A percentile compares a stretch with the other conserved stretches of the same genome.
Conservation (phyloP, 1,140 invertebrate species). For the Mya arenaria region DNA sequence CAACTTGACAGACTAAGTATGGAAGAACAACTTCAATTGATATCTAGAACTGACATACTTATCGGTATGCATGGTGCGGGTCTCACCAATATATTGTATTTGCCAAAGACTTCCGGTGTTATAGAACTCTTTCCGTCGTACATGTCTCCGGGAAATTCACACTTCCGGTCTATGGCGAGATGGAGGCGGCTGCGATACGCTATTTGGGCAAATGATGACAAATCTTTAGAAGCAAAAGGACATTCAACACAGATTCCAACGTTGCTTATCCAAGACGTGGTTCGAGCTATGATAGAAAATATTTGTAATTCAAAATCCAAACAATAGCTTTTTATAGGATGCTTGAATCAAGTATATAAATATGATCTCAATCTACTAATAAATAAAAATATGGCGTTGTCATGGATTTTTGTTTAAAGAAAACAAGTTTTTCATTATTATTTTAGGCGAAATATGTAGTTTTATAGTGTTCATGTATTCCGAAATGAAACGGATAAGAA, state of each 20-base stretch:
- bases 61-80: slow-evolving; percentile 98
- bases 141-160: slow-evolving; percentile 58
- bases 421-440: too few species aligned
- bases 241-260: slow-evolving; percentile 35
- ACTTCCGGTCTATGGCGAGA: slow-evolving; percentile 62
- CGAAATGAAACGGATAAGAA: too few species aligned
- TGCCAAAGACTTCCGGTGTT: slow-evolving; percentile 96
- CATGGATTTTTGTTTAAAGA: too few species aligned
- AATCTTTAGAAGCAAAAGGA: slow-evolving; percentile 10
- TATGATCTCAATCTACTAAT: too few species aligned
- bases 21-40: slow-evolving; percentile 67
- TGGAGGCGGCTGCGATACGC: slow-evolving; percentile 73
- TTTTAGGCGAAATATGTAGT: too few species aligned
- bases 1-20: slow-evolving; percentile 70
- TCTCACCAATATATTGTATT: slow-evolving; percentile 94
- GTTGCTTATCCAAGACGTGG: neutral
- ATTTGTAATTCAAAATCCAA: too few species aligned
- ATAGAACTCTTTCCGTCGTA: slow-evolving; percentile 91
- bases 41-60: slow-evolving; percentile 91
- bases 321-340: too few species aligned
- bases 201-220: slow-evolving; percentile 65
- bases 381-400: too few species aligned
- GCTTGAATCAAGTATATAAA: too few species aligned
- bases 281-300: neutral
- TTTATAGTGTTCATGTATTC: too few species aligned